Evolutionary conservation across 2,888 invertebrate genomes (phyloP).

Genomic region (Neria commutata): DNA sequence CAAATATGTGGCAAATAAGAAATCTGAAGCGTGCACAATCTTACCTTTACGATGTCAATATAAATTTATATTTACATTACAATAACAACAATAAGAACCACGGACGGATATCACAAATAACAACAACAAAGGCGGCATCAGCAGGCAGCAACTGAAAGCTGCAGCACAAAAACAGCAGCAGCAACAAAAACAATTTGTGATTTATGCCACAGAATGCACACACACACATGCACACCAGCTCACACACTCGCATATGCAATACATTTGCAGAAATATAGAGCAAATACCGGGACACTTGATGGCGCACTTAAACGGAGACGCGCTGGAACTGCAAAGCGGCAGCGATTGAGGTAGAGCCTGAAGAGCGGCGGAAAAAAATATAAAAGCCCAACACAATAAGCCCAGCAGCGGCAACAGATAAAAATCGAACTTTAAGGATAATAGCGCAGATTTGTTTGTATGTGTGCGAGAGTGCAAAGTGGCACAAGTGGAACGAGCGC

Average conservation of each 20-base stretch:
- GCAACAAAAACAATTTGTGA: background rate
- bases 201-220: no score
- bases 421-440: constrained; percentile 50
- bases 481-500: constrained; percentile 18
- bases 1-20: background rate
- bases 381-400: constrained; percentile 14
- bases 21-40: background rate
- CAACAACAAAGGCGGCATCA: no score
- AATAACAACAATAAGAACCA: constrained; percentile 41
- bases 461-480: background rate
- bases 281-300: no score
- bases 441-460: no score
- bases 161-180: background rate
- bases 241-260: no score
- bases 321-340: background rate
- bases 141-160: no score
- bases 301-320: no score
- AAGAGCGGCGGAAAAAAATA: background rate
- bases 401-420: constrained; percentile 36
- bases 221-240: no score
- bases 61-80: constrained; percentile 55
- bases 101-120: background rate
- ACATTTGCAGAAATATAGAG: no score
- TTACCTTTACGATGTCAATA: constrained; percentile 54
- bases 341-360: background rate